Evolutionary conservation across 2,113 vertebrate genomes (phyloP), one percentile per base, ranked within the genome.

Genomic region (Baryphthengus martii): DNA sequence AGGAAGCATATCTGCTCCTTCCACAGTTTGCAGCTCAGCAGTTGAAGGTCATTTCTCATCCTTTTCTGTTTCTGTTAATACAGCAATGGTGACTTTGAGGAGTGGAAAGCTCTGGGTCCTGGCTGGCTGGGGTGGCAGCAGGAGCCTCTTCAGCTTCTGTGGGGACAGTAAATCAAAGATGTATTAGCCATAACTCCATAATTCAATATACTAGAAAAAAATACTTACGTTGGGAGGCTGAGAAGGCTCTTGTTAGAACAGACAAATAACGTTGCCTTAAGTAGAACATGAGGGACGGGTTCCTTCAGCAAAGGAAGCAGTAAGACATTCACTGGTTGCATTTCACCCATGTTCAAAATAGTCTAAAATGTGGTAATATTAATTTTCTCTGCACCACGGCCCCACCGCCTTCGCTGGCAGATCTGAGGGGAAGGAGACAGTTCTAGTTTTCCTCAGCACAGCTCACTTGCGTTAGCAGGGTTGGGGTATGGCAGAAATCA

Each of bases 341-440:
- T 44, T 53, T 74, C 17, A 29, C n/a, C 31, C 6, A 39, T 40
- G 56, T 39, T 33, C n/a, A 18, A 21, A 42, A 7, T 4, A 6
- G 15, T 21, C 49, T 78, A 39, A 89, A 61, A 39, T 47, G 12
- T 3, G 3, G 3, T 47, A 2, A 31, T 21, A 20, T 9, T 12
- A 11, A 7, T 4, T 68, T 78, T 82, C 35, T 44, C 49, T 75
- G 56, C 31, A 4, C 13, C 45, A 8, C 3, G 0, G 4, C 23
- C 44, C 17, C 9, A 0, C 50, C 70, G 73, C 65, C 55, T 71
- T 23, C 31, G 6, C 59, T 45, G 68, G 20, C 49, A 53, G 29
- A 6, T 4, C 5, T 0, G 10, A 84, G 52, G 9, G 31, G 25
- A 55, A 12, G 17, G 29, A 37, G 20, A 24, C 5, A 1, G 6